These are phyloP conservation scores for Malaclemys terrapin DNA, from an alignment of 2,113 vertebrate genomes.

Conservation along the genomic window DNA sequence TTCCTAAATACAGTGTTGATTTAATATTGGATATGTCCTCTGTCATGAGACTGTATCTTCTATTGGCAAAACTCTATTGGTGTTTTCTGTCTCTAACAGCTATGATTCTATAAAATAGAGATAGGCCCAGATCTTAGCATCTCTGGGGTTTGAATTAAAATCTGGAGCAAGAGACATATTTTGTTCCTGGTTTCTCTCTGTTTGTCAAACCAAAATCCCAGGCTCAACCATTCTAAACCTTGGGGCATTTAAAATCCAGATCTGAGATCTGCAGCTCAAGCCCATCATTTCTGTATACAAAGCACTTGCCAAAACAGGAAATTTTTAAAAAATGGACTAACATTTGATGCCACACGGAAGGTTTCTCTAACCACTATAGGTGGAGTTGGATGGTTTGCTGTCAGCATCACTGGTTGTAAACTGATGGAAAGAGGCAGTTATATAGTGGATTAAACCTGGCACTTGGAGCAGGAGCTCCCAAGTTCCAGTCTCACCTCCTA, in stretches of 20 bases:
- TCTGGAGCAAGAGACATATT: not conserved
- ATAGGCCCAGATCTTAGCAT: not conserved
- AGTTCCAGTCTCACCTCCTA: not conserved
- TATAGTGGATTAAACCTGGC: not conserved
- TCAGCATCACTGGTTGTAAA: conserved; percentile 22
- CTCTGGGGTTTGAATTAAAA: not conserved
- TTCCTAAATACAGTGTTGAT: not conserved
- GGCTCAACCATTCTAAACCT: not conserved
- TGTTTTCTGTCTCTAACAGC: not conserved
- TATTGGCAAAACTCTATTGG: not conserved
- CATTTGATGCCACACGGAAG: conserved; percentile 45
- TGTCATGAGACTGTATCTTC: too few species aligned
- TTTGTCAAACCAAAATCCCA: not conserved
- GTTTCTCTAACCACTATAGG: conserved; percentile 42
- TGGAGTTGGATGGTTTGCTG: conserved; percentile 36
- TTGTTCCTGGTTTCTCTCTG: conserved; percentile 27
- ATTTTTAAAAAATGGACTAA: conserved; percentile 38
- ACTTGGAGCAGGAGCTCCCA: not conserved
- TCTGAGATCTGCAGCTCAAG: not conserved
- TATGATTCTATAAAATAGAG: not conserved
- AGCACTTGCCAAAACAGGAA: not conserved
- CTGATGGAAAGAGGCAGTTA: conserved; percentile 6
- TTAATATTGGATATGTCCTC: not conserved
- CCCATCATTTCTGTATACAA: not conserved
- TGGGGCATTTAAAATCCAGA: conserved; percentile 3